Percentiles rank a stretch among this genome's conserved stretches.
These are phyloP conservation scores for Parascotia fuliginaria DNA, from an alignment of 2,888 invertebrate genomes.

Conservation along the genomic window DNA sequence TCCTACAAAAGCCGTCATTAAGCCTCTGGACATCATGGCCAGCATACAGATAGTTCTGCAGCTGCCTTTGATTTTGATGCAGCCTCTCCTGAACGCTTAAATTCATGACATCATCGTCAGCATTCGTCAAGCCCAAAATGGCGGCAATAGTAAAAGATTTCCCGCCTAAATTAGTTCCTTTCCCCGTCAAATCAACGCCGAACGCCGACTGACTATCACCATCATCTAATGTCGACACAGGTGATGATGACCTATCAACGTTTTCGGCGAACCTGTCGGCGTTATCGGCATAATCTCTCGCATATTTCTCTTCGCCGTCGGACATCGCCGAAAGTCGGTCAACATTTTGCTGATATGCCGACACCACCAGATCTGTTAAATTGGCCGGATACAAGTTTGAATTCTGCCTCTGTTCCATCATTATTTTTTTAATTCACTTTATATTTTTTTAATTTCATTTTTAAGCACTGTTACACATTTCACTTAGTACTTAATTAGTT, in stretches of 20 bases:
- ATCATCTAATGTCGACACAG: slow-evolving; percentile 72
- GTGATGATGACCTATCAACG: slow-evolving; percentile 65
- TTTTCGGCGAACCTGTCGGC: slow-evolving; percentile 53
- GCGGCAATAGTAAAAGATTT: slow-evolving; percentile 96
- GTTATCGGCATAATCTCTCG: slow-evolving; percentile 51
- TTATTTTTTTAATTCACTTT: slow-evolving; percentile 42
- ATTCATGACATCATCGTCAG: slow-evolving; percentile 82
- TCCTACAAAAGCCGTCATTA: slow-evolving; percentile 70
- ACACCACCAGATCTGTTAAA: slow-evolving; percentile 67
- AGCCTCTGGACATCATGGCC: slow-evolving; percentile 75
- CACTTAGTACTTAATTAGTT: slow-evolving; percentile 37
- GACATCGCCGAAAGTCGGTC: slow-evolving; percentile 57
- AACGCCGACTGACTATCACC: slow-evolving; percentile 72
- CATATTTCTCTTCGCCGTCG: slow-evolving; percentile 63
- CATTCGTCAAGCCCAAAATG: slow-evolving; percentile 90
- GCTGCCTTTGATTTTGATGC: slow-evolving; percentile 73
- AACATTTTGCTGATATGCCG: slow-evolving; percentile 70
- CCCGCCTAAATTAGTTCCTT: slow-evolving; percentile 78
- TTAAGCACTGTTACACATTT: slow-evolving; percentile 34
- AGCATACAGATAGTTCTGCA: slow-evolving; percentile 74
- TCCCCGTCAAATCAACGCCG: slow-evolving; percentile 78
- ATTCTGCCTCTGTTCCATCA: slow-evolving; percentile 73
- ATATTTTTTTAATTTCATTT: slow-evolving; percentile 34
- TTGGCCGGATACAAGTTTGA: slow-evolving; percentile 67
- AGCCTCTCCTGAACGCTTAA: slow-evolving; percentile 82